Evolutionary conservation across 2,113 vertebrate species (phyloP), one percentile per base, ranked within the genome.

Genomic region (Tachuris rubrigastra): DNA sequence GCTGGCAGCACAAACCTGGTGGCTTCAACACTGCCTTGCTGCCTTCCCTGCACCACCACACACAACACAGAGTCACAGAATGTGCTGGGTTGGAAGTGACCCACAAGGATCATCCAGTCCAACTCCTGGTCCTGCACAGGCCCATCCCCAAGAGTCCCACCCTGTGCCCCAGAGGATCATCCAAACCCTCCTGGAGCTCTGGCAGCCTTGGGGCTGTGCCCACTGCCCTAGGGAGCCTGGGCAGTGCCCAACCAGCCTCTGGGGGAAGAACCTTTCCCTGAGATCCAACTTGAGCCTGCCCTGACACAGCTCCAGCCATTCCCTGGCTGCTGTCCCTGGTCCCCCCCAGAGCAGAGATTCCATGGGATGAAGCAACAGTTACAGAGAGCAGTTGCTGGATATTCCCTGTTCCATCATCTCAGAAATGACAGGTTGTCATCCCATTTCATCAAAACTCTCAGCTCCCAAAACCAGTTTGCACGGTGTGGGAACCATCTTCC

Each of bases 11-110:
- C 15, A 28, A 39, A 60, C 30, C n/a, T 25, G 33, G 17, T 39
- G 53, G 7, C 49, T 60, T 58, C 42, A 53, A 0, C 1, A 0
- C 30, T 66, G 19, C 30, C 33, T 22, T 0, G 1, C 37, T 49
- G 69, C 53, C 53, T 63, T 49, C 44, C 21, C 35, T 59, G 28
- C 25, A 7, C 12, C 31, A 6, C 2, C 5, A 12, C 39, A 17
- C n/a, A 16, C 13, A 35, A 41, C 13, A 5, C 59, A 62, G 25
- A 28, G 12, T 62, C 59, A 25, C 25, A 62, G 59, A 16, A 39
- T 39, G 4, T 39, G 25, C 59, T 41, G 25, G 28, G 37, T 5
- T 62, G 25, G 59, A 28, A 62, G 59, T 11, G 59, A 8, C 37
- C 37, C 59, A 27, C 37, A 19, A 20, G 59, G 25, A 62, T 11